Percentiles rank a stretch among this genome's conserved stretches.
Conservation (phyloP, 2,888 invertebrate genomes). For the Melipona bicolor region DNA sequence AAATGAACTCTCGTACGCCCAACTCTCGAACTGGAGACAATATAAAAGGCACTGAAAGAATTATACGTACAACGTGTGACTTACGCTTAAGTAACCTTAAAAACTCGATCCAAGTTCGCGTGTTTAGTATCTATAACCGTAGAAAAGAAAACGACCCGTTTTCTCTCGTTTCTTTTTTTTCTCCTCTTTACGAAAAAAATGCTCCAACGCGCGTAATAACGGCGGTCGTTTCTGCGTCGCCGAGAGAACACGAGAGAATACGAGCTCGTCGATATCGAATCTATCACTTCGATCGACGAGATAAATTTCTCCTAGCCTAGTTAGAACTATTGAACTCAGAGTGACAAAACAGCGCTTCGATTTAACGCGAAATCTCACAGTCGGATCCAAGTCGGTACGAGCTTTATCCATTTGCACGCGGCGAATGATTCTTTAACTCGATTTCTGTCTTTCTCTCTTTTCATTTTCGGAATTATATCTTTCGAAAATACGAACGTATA, state of each 20-base stretch:
- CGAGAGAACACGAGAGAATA: constrained; percentile 16
- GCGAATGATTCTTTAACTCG: neutral
- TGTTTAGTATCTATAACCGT: constrained; percentile 35
- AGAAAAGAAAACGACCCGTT: constrained; percentile 48
- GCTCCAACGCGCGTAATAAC: constrained; percentile 23
- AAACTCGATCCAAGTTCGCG: constrained; percentile 49
- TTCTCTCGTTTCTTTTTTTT: neutral
- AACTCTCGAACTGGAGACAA: constrained; percentile 34
- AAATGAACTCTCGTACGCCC: constrained; percentile 31
- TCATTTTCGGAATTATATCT: too few species aligned
- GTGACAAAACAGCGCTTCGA: neutral
- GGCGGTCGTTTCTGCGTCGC: constrained; percentile 23
- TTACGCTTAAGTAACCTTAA: constrained; percentile 55
- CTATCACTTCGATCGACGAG: neutral
- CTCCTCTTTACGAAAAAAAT: constrained; percentile 42
- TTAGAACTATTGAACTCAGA: neutral
- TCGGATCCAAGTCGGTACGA: too few species aligned
- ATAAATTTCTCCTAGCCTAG: neutral
- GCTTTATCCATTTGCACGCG: neutral
- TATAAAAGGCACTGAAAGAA: constrained; percentile 68
- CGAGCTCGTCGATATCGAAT: neutral
- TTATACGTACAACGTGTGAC: constrained; percentile 57
- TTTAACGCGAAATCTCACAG: too few species aligned
- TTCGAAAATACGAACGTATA: neutral
- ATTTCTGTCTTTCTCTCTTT: too few species aligned